These are phyloP conservation scores for Heliocidaris erythrogramma DNA, from an alignment of 35 echinoderm and acorn worm species.

Conservation along the genomic window DNA sequence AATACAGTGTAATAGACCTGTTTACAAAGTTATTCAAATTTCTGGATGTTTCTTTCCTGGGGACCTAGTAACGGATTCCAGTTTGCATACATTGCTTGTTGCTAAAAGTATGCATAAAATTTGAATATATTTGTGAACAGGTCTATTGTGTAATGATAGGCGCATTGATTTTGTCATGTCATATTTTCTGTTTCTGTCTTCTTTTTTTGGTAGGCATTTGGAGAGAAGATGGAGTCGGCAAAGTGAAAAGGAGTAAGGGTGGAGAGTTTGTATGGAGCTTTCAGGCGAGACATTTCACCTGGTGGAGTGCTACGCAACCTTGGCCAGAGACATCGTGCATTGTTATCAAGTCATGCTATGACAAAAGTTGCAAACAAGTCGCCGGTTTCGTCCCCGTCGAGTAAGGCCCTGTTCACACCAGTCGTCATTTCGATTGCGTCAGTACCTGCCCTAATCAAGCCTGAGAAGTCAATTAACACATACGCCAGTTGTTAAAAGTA, in stretches of 20 bases:
- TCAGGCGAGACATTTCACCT: constrained; percentile 64
- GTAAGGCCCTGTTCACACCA: background rate
- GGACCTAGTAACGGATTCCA: too few relatives aligned
- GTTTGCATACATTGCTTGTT: too few relatives aligned
- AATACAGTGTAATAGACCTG: too few relatives aligned
- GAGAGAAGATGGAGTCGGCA: constrained; percentile 66
- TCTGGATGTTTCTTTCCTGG: too few relatives aligned
- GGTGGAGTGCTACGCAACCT: constrained; percentile 76
- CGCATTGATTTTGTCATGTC: background rate
- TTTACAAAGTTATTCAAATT: too few relatives aligned
- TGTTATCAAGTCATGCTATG: constrained; percentile 69
- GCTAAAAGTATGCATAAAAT: too few relatives aligned
- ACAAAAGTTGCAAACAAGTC: constrained; percentile 55
- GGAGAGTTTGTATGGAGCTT: constrained; percentile 57
- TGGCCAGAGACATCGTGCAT: constrained; percentile 73
- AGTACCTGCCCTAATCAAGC: too few relatives aligned
- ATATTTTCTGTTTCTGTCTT: constrained; percentile 13
- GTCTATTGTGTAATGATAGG: background rate
- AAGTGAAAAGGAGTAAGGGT: constrained; percentile 7
- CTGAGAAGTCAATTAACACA: too few relatives aligned
- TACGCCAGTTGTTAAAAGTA: too few relatives aligned
- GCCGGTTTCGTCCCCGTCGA: constrained; percentile 35
- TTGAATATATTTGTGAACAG: too few relatives aligned
- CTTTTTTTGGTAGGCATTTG: constrained; percentile 56
- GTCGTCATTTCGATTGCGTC: too few relatives aligned